Evolutionary conservation across 2,797 vertebrate genomes (phyloP), one percentile per base, ranked within the genome.

Genomic region (Gadopsis marmoratus): DNA sequence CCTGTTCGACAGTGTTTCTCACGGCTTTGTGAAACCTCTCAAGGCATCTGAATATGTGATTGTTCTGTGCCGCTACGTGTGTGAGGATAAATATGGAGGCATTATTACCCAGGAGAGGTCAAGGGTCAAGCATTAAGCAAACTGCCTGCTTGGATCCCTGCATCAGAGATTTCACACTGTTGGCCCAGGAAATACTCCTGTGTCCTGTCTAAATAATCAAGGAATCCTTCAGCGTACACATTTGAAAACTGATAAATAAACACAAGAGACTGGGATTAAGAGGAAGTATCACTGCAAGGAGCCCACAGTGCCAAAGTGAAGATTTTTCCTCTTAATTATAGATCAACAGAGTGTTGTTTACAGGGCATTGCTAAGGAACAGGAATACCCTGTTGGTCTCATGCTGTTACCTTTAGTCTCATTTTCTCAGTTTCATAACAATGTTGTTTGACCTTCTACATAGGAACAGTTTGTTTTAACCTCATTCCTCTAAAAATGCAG

Each of bases 81-180:
- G 92, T 84, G 89, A 91, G 90, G 92, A 91, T 92, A 94, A 93
- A 93, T 94, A 90, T 77, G 82, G 82, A 92, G 86, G 91, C 91
- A 93, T 95, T 95, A 96, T 95, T 96, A 96, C 95, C 94, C 93
- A 90, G 82, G 94, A 95, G 94, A 93, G 94, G 94, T 96, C 92
- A 95, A 81, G 90, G 94, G 94, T 95, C 94, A 95, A 93, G 92
- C 93, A 94, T 95, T 94, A 94, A 95, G 94, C 93, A 94, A 95
- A 91, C 92, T 92, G 91, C 91, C 90, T 89, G 93, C 91, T 92
- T 89, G 88, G 84, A 93, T 93, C 86, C 79, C 71, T 81, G 91
- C 94, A 92, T 93, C 82, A 89, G 91, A 93, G 93, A 94, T 93
- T 92, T 94, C 88, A 81, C 91, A 91, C 86, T 80, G 86, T 81